Base-by-base conservation (phyloP, 2,888 invertebrate species). In the Drosophila recens region DNA sequence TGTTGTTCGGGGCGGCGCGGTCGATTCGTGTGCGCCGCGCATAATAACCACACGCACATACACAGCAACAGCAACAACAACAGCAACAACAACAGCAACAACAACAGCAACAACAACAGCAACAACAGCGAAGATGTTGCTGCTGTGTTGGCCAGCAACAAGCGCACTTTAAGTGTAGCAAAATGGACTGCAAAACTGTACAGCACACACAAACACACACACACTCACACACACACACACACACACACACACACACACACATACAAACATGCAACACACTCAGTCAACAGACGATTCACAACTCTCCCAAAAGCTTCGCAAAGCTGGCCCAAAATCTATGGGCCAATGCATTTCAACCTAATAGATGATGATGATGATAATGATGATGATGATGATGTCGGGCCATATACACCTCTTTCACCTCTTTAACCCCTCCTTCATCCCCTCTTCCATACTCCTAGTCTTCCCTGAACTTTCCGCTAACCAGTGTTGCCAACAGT, bases 141-240 rank as follows among this genome's bases (percentile, higher is more conserved):
- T 49, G 59, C 59, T 45, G 67, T 57, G 43, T 48, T 52, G 63
- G 74, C 30, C 74, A 74, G 75, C 71, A 75, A 71, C 76, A 75
- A 75, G 67, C 87, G 87, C 78, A 86, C 81, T 86, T 83, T 69
- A 82, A 87, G 78, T 86, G 84, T 87, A 78, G 78, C 87, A 75
- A 83, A 82, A 83, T 87, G 72, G 62, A 83, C 87, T 82, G 84
- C 82, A 82, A 82, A 86, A 77, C 80, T 86, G 87, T 83, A 80
- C 82, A 82, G 70, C 70, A 64, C 38, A 20, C n/a, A n/a, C n/a
- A n/a, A n/a, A n/a, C n/a, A n/a, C n/a, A n/a, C n/a, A n/a, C n/a
- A n/a, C n/a, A n/a, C n/a, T n/a, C n/a, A 20, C 2, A 2, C 61
- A 40, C 59, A 65, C 43, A 67, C 38, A 52, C 38, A 48, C 10